phyloP scores from a whole-genome alignment of 2,113 vertebrate species.

The Ivindomyrus marchei region DNA sequence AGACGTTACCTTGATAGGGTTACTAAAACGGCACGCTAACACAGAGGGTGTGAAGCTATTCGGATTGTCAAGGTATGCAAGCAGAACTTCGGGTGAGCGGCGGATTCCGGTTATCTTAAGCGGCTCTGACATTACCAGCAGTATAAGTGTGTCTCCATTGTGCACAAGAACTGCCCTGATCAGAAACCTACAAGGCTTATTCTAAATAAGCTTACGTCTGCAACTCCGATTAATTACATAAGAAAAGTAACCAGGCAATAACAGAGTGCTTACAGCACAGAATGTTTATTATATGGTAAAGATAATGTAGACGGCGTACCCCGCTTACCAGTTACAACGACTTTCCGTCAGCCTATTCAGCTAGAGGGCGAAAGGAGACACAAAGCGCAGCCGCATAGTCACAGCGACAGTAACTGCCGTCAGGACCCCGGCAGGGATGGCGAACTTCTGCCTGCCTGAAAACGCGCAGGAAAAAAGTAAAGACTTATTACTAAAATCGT shows the following conservation, averaged over 20 bases:
- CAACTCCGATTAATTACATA: not conserved
- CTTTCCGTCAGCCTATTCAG: not conserved
- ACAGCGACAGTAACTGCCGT: not conserved
- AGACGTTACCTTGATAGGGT: not conserved
- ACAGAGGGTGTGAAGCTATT: not conserved
- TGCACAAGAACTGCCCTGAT: not conserved
- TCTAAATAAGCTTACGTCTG: not conserved
- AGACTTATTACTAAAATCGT: not conserved
- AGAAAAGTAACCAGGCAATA: not conserved
- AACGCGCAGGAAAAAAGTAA: not conserved
- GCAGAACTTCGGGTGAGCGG: not conserved
- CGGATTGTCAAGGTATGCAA: not conserved
- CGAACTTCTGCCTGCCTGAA: constrained; percentile 1
- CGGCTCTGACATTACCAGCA: not conserved
- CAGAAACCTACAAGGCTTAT: not conserved
- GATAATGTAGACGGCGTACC: not conserved
- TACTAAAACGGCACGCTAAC: not conserved
- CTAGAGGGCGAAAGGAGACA: constrained; percentile 9
- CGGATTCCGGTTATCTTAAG: not conserved
- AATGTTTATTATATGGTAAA: not conserved
- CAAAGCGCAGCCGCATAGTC: not conserved
- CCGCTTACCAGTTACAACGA: not conserved
- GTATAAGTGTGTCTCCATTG: not conserved
- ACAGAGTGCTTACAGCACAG: not conserved
- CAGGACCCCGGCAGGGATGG: not conserved